Base-by-base conservation (phyloP, 2,888 invertebrate species). In the Drosophila percnosoma region DNA sequence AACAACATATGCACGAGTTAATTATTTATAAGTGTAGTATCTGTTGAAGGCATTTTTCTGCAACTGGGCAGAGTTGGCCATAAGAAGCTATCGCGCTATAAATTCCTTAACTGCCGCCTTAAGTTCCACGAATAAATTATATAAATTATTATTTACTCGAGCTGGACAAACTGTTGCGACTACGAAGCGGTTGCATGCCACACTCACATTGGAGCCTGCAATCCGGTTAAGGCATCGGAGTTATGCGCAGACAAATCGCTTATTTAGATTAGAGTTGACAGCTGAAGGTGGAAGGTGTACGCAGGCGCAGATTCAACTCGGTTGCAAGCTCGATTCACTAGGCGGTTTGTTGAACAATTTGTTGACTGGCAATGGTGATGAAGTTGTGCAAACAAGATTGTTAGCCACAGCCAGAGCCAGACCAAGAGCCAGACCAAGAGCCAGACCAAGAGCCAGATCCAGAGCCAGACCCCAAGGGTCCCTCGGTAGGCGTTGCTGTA, bases 241-340 rank as follows among this genome's bases (percentile, higher is more conserved):
- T 87, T 87, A 89, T 82, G 85, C 68, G 62, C 78, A 82, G 87
- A 79, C 82, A 80, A 87, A 83, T 89, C 83, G 87, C 86, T 80
- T 85, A 83, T 80, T 89, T 83, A 89, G 89, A 89, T 89, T 86
- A 75, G 67, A 83, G 59, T 63, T 73, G 89, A 79, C 87, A 87
- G 73, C 74, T 71, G 42, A 21, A 62, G 54, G n/a, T 27, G 54
- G 67, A 55, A 60, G 54, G 59, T 27, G 62, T 53, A 27, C 71
- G 72, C 73, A 63, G 57, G 18, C 52, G 67, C 64, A 60, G 58
- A 29, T 54, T 63, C 62, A 51, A 34, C 72, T 67, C n/a, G 71
- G 68, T 36, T 63, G 61, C 78, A 59, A 76, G 79, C 80, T 79
- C 55, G 58, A 67, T 53, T 68, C 64, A 24, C 62, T 15, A 40